These are phyloP conservation scores for Plebejus argus DNA, from an alignment of 2,888 invertebrate genomes.

Conservation along the genomic window DNA sequence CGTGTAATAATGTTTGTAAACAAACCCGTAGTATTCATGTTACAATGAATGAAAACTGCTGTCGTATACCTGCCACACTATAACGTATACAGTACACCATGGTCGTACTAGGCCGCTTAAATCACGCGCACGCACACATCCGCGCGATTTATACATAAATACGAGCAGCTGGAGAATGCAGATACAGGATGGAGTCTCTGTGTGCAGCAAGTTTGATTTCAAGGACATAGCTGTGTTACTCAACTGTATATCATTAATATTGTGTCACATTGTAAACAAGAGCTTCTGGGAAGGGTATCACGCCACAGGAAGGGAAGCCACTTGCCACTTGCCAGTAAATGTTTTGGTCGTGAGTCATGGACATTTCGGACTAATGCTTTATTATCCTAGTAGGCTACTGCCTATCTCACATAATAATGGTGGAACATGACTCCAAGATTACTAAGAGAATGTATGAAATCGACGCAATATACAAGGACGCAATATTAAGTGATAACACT, in stretches of 20 bases:
- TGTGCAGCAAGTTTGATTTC: neutral
- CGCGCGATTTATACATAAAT: neutral
- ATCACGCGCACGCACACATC: neutral
- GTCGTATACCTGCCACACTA: constrained; percentile 34
- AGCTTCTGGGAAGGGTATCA: constrained; percentile 42
- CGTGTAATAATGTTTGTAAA: constrained; percentile 49
- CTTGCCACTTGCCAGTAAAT: constrained; percentile 26
- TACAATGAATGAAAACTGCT: constrained; percentile 63
- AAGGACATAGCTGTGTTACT: neutral
- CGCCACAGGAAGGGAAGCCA: constrained; percentile 66
- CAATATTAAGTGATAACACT: no score
- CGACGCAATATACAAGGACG: no score
- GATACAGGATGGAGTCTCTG: neutral
- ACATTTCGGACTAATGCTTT: neutral
- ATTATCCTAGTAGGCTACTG: neutral
- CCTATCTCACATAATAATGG: no score
- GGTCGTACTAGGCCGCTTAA: neutral
- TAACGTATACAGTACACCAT: neutral
- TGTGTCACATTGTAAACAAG: constrained; percentile 36
- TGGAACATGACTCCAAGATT: neutral
- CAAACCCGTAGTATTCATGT: constrained; percentile 48
- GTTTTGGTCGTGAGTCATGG: constrained; percentile 28
- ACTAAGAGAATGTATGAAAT: no score
- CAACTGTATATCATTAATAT: neutral
- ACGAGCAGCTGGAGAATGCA: neutral